Base-by-base conservation (phyloP, 2,113 vertebrate genomes). In the Syngnathus typhle region DNA sequence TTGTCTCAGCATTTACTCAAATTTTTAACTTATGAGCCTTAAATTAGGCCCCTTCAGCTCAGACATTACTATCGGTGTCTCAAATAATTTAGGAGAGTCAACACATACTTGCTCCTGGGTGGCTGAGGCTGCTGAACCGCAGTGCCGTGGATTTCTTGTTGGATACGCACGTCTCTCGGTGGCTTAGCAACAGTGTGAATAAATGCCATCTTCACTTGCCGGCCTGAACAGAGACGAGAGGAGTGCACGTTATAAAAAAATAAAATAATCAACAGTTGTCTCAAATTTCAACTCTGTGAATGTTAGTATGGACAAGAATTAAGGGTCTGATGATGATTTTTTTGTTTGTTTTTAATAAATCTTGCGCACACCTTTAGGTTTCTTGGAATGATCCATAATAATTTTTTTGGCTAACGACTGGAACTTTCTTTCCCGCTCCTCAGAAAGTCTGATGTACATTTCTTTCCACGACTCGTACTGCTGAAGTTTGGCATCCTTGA, bases 391-490 rank as follows among this genome's bases (percentile, higher is more conserved):
- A 72, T 92, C 89, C 2, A 90, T 91, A 65, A 91, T 78, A 2
- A 95, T 95, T 73, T 75, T 94, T 86, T 93, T 92, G 2, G 92
- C 93, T 70, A 96, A 87, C 8, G 59, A 81, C 73, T 92, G 86
- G 37, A 96, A 80, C 82, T 94, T 95, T 73, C 84, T 87, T 69
- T 96, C 93, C 72, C 92, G 89, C 74, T 94, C 92, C 73, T 90
- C 88, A 16, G 87, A 92, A 7, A 94, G 72, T 21, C 93, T 87
- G 67, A 92, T 71, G 77, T 93, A 92, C 93, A 94, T 91, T 84
- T 95, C 93, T 67, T 92, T 92, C 93, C 93, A 94, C n/a, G 93
- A 94, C 70, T 95, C 93, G 23, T 91, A 91, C 64, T 93, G 89
- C 70, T 85, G 74, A 38, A 91, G 85, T 67, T 27, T 82, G 39